Evolutionary conservation across 2,797 vertebrate species (phyloP), one percentile per base, ranked within the genome.

Genomic region (Eospalax fontanierii): DNA sequence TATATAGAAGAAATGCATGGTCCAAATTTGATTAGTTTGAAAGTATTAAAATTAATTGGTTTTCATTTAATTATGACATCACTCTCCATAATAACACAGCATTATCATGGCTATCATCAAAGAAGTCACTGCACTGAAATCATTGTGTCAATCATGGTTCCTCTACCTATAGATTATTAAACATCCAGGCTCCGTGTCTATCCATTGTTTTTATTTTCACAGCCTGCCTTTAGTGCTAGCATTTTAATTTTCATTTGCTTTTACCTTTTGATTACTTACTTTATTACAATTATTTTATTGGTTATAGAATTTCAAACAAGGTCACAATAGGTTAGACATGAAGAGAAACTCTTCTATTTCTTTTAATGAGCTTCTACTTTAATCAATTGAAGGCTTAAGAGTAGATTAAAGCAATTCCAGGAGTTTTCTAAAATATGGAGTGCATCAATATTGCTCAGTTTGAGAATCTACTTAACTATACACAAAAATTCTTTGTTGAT

Each of bases 301-400:
- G 28, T 78, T 94, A 93, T n/a, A 89, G 83, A 87, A 2, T 95
- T 82, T 81, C 28, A 73, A 3, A 74, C 38, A 79, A 89, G 83
- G 57, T 95, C 91, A 81, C 93, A 78, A 38, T 28, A 94, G 43
- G 90, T 96, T 89, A 86, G 89, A 68, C 57, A 57, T 6, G 0
- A 80, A 86, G 89, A 43, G 91, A 82, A 83, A 87, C 84, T 97
- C 71, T 85, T 71, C 61, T 3, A 2, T 96, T 93, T 79, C 22
- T 93, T 93, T 89, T 63, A 63, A 80, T 92, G 88, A 81, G 35
- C 66, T 97, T 33, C 38, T 94, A 35, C 57, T 95, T 97, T 95
- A 96, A 96, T 97, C 97, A 95, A 46, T 4, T 61, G 70, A 70
- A 40, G 1, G 14, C n/a, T n/a, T 71, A 46, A 92, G 80, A 88